A percentile compares a stretch with the other conserved stretches of the same genome.
These are phyloP conservation scores for Lontra canadensis DNA, from an alignment of 2,113 vertebrate species.

Conservation along the genomic window DNA sequence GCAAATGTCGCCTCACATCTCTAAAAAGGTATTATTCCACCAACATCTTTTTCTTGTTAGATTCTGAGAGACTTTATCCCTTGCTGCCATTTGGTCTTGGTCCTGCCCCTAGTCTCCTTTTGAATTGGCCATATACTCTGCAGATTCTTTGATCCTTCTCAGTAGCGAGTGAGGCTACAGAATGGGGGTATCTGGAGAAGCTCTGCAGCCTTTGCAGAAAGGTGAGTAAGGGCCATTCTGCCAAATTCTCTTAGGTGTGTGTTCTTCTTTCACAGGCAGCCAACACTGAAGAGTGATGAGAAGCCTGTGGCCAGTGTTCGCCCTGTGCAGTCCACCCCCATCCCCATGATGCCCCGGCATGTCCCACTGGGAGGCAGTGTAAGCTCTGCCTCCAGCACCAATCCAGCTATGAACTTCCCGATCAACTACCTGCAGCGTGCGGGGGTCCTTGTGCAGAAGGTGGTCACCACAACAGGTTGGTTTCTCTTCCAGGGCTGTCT, in stretches of 20 bases:
- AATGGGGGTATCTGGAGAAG: neutral
- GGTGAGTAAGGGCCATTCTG: neutral
- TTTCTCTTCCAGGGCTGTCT: neutral
- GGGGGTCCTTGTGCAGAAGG: conserved; percentile 96
- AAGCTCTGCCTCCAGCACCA: conserved; percentile 88
- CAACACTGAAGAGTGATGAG: conserved; percentile 91
- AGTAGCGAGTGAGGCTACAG: neutral
- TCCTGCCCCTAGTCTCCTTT: neutral
- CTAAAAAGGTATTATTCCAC: neutral
- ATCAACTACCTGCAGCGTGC: conserved; percentile 98
- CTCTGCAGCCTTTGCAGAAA: neutral
- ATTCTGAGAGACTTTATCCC: neutral
- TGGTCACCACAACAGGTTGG: conserved; percentile 97
- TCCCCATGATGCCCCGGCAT: conserved; percentile 99
- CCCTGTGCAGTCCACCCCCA: conserved; percentile 97
- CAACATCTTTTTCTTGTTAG: neutral
- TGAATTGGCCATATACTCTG: neutral
- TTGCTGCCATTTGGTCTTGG: neutral
- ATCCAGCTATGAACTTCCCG: conserved; percentile 91
- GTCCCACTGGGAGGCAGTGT: conserved; percentile 86
- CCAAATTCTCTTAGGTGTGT: conserved; percentile 33
- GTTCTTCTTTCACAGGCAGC: conserved; percentile 87
- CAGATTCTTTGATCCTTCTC: neutral
- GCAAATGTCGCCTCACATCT: neutral
- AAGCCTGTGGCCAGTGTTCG: conserved; percentile 97